Percentiles rank a stretch among this genome's conserved stretches.
These are phyloP conservation scores for Philopedon plagiatum DNA, from an alignment of 2,888 invertebrate species.

Conservation along the genomic window DNA sequence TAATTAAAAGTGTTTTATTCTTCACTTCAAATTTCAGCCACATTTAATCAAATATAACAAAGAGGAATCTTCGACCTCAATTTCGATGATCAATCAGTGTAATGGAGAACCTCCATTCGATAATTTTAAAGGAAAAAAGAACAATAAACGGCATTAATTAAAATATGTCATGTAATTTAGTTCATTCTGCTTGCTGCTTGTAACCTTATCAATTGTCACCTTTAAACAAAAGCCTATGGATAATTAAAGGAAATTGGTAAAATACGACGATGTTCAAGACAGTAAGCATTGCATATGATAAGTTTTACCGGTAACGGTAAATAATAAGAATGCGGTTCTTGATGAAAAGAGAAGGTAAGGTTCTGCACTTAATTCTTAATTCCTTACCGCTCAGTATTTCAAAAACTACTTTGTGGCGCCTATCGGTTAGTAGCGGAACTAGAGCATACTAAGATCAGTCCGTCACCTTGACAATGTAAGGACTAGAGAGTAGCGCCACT, in stretches of 20 bases:
- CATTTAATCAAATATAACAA: no score
- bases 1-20: background rate
- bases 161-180: conserved; percentile 16
- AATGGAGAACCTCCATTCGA: background rate
- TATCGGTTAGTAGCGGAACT: no score
- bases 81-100: conserved; percentile 9
- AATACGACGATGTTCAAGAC: background rate
- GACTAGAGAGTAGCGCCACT: no score
- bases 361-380: no score
- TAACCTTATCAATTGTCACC: conserved; percentile 33
- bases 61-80: background rate
- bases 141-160: conserved; percentile 18
- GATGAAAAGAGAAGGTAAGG: no score
- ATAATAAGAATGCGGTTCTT: no score
- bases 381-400: no score
- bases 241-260: conserved; percentile 15
- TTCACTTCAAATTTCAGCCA: no score
- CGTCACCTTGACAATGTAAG: no score
- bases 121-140: background rate
- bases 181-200: conserved; percentile 1
- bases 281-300: background rate
- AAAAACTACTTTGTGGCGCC: no score
- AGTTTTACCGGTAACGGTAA: background rate
- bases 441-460: no score
- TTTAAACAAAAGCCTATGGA: conserved; percentile 22